Percentiles rank a stretch among this genome's conserved stretches.
These are phyloP conservation scores for Drosophila anceps DNA, from an alignment of 2,888 invertebrate species.

Conservation along the genomic window DNA sequence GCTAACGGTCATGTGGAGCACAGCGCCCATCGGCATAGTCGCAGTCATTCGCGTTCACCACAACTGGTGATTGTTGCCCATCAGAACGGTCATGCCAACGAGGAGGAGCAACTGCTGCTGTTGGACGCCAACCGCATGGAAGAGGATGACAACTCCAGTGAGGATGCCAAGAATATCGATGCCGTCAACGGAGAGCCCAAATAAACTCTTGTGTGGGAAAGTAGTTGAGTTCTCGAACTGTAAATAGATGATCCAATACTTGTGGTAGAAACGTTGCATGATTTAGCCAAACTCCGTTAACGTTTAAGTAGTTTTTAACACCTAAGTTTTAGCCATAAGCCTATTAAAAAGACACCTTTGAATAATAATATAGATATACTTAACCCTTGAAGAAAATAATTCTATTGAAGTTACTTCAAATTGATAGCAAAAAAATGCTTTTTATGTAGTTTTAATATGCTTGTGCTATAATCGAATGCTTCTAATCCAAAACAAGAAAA, in stretches of 20 bases:
- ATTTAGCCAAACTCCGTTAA: constrained; percentile 23
- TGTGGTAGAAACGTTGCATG: constrained; percentile 41
- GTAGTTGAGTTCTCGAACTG: constrained; percentile 16
- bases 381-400: constrained; percentile 2
- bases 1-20: constrained; percentile 65
- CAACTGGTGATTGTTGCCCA: constrained; percentile 32
- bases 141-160: constrained; percentile 69
- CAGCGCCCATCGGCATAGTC: constrained; percentile 24
- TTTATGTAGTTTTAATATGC: constrained; percentile 1
- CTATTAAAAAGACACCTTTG: constrained; percentile 15
- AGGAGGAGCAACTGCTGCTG: constrained; percentile 59
- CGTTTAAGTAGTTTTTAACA: constrained; percentile 25
- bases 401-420: constrained; percentile 11
- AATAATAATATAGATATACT: constrained; percentile 6
- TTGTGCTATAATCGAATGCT: constrained; percentile 29
- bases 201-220: constrained; percentile 9
- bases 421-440: constrained; percentile 14
- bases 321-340: constrained; percentile 31
- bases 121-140: constrained; percentile 66
- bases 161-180: constrained; percentile 46
- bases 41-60: constrained; percentile 71
- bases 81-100: constrained; percentile 63
- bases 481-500: background rate
- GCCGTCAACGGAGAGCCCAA: constrained; percentile 33
- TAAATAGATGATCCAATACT: constrained; percentile 52